A percentile compares a stretch with the other conserved stretches of the same genome.
Conservation (phyloP, 2,797 vertebrate genomes). For the Hylomyscus alleni region DNA sequence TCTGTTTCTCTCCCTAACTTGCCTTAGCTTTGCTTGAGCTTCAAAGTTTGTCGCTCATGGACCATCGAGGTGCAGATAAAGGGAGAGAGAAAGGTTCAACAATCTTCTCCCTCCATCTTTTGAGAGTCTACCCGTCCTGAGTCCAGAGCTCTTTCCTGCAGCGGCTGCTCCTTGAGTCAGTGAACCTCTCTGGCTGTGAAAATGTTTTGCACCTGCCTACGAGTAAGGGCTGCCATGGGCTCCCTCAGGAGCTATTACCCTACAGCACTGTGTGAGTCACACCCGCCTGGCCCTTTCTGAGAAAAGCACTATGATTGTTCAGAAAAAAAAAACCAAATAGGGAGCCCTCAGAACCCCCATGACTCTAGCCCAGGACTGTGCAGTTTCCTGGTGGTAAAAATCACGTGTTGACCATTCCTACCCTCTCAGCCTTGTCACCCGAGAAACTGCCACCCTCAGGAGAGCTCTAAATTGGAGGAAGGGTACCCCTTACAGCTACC, state of each 20-base stretch:
- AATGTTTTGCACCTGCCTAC: not conserved
- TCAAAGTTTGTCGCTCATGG: rapidly evolving
- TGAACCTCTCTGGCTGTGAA: not conserved
- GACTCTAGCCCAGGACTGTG: not conserved
- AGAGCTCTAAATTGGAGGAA: not conserved
- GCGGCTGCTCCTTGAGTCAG: not conserved
- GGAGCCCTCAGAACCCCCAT: rapidly evolving
- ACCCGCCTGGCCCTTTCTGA: conserved; percentile 1
- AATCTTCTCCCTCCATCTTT: rapidly evolving
- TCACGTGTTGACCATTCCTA: not conserved
- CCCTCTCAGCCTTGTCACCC: not conserved
- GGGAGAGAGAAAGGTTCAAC: rapidly evolving
- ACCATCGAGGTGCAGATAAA: rapidly evolving
- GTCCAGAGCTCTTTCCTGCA: rapidly evolving
- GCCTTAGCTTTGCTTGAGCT: not conserved
- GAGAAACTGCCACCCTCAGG: rapidly evolving
- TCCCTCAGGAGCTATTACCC: not conserved
- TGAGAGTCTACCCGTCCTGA: not conserved
- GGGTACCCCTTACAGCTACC: not conserved
- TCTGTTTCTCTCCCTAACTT: not conserved
- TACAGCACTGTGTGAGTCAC: not conserved
- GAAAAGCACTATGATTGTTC: not conserved
- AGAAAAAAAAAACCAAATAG: not conserved
- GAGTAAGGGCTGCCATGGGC: not conserved
- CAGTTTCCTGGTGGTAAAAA: not conserved